Base-by-base conservation (phyloP, 2,113 vertebrate species). In the Passer domesticus region DNA sequence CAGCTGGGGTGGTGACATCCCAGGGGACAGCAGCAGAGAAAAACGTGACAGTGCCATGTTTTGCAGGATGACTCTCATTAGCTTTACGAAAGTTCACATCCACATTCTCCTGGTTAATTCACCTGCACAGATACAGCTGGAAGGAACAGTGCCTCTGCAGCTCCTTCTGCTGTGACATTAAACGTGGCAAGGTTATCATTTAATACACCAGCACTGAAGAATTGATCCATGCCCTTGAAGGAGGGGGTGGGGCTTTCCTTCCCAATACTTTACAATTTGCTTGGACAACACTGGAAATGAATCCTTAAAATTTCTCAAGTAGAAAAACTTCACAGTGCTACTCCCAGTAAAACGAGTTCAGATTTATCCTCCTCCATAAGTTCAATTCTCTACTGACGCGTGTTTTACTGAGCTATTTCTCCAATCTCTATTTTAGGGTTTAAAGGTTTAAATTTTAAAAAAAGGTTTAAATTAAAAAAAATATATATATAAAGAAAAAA, bases 101-200 rank as follows among this genome's bases (percentile, higher is more conserved):
- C 82, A 35, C 3, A 4, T 82, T 92, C 80, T 28, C 43, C 76
- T 47, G 25, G 87, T 91, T 94, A 95, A 97, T 97, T 96, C 96
- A 96, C 72, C 76, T 53, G 58, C 47, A 33, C 62, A 18, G 55
- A 95, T 59, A 89, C 50, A 80, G 90, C 75, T 75, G 86, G 94
- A 76, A 93, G 91, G 95, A 89, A 64, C 69, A 63, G 94, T 76
- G 74, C 68, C 87, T 94, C 90, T 89, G 85, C 94, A 93, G 91
- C 95, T 94, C 91, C 95, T 97, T 95, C 94, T 87, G 81, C 91
- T 15, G 37, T 96, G 95, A 97, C 97, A 97, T 96, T 96, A 98
- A 95, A 93, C 88, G 59, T 80, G 96, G 96, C 97, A 98, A 97
- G 97, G 96, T 97, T 97, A 97, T 97, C 84, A 85, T 87, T 96